These are phyloP conservation scores for Pteria penguin DNA, from an alignment of 2,888 invertebrate species.

Conservation along the genomic window DNA sequence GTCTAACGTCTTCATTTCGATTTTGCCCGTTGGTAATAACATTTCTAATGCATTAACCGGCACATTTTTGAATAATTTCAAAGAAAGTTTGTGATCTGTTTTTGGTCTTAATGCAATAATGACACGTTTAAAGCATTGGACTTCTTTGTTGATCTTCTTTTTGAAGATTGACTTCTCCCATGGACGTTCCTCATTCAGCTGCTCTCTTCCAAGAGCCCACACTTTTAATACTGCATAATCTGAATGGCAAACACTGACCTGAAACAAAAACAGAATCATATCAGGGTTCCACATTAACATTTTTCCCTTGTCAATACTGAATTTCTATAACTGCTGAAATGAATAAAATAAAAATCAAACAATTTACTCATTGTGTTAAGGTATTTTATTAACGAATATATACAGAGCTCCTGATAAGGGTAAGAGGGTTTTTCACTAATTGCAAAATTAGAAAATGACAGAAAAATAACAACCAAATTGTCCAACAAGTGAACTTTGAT, in stretches of 20 bases:
- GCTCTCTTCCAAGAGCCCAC: slow-evolving; percentile 77
- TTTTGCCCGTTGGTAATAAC: slow-evolving; percentile 75
- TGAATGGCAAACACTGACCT: slow-evolving; percentile 75
- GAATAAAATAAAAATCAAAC: too few species aligned
- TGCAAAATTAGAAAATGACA: too few species aligned
- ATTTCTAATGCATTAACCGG: slow-evolving; percentile 74
- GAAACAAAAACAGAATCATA: slow-evolving; percentile 27
- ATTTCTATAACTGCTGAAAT: too few species aligned
- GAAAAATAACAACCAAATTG: too few species aligned
- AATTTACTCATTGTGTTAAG: too few species aligned
- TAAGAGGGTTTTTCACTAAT: too few species aligned
- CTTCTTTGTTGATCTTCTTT: slow-evolving; percentile 47
- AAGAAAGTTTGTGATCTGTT: slow-evolving; percentile 76
- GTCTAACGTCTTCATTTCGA: slow-evolving; percentile 70
- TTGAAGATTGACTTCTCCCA: slow-evolving; percentile 56
- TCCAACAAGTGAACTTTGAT: too few species aligned
- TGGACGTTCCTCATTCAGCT: slow-evolving; percentile 48
- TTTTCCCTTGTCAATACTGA: too few species aligned
- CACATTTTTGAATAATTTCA: slow-evolving; percentile 79
- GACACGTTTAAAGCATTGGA: slow-evolving; percentile 77
- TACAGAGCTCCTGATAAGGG: too few species aligned
- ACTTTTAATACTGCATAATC: slow-evolving; percentile 77
- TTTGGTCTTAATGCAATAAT: slow-evolving; percentile 77
- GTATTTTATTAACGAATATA: too few species aligned
- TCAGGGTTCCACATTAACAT: too few species aligned